Evolutionary conservation across 1,140 invertebrate genomes (phyloP), one percentile per base, ranked within the genome.

Genomic region (Himalopsyche phryganea): DNA sequence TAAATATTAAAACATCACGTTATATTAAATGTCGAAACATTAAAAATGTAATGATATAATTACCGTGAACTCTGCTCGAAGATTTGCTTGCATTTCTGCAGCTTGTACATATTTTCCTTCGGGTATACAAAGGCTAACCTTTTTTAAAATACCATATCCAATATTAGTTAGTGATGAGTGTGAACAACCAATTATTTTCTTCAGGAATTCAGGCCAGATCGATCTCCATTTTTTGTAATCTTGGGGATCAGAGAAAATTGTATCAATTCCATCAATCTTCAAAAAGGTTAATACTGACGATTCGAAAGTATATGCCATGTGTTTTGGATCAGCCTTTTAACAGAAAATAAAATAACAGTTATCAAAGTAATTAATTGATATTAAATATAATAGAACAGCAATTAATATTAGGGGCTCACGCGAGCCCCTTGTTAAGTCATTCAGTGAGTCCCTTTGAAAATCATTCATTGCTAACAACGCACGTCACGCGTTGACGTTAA

Each of bases 251-350:
- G 80, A 83, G 69, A 77, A 85, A 28, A 83, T 83, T 33, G 78
- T 84, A 20, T 79, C 76, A 15, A 85, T 73, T 55, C 84, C 79
- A 14, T 81, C 72, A 58, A 85, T 77, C 49, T 78, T 75, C 44
- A 84, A 66, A 20, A 86, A 69, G 18, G 78, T 73, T 35, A 82
- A 70, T 0, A 80, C 66, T 18, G 81, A 79, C 15, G 83, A 75
- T 62, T 85, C 83, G 66, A 85, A 77, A 20, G 80, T 78, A 63
- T 80, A 80, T 64, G 82, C 79, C 68, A 86, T 77, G 42, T 83
- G 76, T 36, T 79, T 71, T 32, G 86, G 75, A 55, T 82, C 76
- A 2, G 81, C 71, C 75, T 85, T 69, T 40, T 35, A n/a, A 35
- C 3, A 70, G 58, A 78, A 78, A n/a, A n/a, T n/a, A n/a, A n/a